Evolutionary conservation across 1,140 invertebrate genomes (phyloP).

Genomic region (Proctacanthus coquilletti): DNA sequence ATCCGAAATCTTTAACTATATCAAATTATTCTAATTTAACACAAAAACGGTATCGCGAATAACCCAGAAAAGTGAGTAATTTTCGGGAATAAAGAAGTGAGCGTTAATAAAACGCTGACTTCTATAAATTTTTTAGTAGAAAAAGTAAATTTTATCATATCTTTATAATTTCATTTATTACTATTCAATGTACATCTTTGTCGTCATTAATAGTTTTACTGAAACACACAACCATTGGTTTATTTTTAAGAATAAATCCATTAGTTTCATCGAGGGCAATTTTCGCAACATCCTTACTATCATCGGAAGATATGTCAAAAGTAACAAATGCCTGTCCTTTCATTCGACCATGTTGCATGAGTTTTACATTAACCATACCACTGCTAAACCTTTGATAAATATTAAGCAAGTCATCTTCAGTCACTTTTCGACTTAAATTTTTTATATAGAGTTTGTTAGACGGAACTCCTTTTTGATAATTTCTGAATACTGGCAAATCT

Average conservation of each 20-base stretch:
- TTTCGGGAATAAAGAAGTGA: too few species aligned
- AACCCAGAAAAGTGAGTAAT: too few species aligned
- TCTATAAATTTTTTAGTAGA: too few species aligned
- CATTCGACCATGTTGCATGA: constrained; percentile 92
- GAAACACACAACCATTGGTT: constrained; percentile 85
- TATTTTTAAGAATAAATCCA: constrained; percentile 73
- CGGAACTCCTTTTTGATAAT: constrained; percentile 67
- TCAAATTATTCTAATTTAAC: too few species aligned
- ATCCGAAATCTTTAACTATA: too few species aligned
- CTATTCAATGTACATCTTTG: too few species aligned
- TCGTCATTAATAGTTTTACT: too few species aligned
- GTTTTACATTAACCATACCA: constrained; percentile 35
- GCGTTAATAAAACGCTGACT: too few species aligned
- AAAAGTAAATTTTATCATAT: too few species aligned
- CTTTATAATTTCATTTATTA: too few species aligned
- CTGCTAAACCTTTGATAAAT: constrained; percentile 58
- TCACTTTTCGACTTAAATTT: constrained; percentile 72
- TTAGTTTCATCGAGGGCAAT: constrained; percentile 78
- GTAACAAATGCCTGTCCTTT: constrained; percentile 91
- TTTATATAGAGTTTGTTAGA: constrained; percentile 81
- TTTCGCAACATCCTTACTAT: constrained; percentile 35
- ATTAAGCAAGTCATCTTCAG: constrained; percentile 55
- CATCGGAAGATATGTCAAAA: constrained; percentile 33
- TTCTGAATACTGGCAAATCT: constrained; percentile 67
- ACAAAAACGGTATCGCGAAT: too few species aligned